Evolutionary conservation across 2,113 vertebrate genomes (phyloP).

Genomic region (Amphiprion percula): DNA sequence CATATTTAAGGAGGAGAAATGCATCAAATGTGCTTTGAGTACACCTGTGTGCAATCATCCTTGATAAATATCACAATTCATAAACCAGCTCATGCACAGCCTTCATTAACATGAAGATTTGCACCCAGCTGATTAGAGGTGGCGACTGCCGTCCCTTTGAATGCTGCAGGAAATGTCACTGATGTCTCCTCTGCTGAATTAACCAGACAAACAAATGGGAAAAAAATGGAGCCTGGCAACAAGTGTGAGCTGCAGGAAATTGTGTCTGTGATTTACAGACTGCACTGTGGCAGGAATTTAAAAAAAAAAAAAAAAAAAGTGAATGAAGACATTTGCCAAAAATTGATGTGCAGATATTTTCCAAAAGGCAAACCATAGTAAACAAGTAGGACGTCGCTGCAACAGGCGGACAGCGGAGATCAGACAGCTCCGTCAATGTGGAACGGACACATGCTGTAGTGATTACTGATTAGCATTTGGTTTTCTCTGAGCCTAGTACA

Average conservation of each 20-base stretch:
- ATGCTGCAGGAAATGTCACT: slow-evolving; percentile 48
- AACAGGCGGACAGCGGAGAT: not conserved
- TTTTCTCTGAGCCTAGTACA: slow-evolving; percentile 31
- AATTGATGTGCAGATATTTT: slow-evolving; percentile 19
- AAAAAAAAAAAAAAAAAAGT: not conserved
- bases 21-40: slow-evolving; percentile 5
- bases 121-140: slow-evolving; percentile 45
- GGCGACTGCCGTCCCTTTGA: slow-evolving; percentile 21
- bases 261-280: slow-evolving; percentile 17
- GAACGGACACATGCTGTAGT: slow-evolving; percentile 6
- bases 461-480: slow-evolving; percentile 47
- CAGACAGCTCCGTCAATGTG: slow-evolving; percentile 22
- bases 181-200: slow-evolving; percentile 28
- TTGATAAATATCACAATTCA: slow-evolving; percentile 13
- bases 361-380: not conserved
- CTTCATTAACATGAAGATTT: slow-evolving; percentile 41
- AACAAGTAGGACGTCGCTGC: slow-evolving; percentile 31
- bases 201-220: slow-evolving; percentile 13
- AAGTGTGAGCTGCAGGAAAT: slow-evolving; percentile 23
- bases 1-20: slow-evolving; percentile 1
- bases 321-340: slow-evolving; percentile 1
- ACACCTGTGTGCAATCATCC: slow-evolving; percentile 46
- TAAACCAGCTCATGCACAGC: slow-evolving; percentile 5
- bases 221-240: slow-evolving; percentile 19
- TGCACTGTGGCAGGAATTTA: slow-evolving; percentile 1